These are phyloP conservation scores for Dunckerocampus dactyliophorus DNA, from an alignment of 2,113 vertebrate genomes.

Conservation along the genomic window DNA sequence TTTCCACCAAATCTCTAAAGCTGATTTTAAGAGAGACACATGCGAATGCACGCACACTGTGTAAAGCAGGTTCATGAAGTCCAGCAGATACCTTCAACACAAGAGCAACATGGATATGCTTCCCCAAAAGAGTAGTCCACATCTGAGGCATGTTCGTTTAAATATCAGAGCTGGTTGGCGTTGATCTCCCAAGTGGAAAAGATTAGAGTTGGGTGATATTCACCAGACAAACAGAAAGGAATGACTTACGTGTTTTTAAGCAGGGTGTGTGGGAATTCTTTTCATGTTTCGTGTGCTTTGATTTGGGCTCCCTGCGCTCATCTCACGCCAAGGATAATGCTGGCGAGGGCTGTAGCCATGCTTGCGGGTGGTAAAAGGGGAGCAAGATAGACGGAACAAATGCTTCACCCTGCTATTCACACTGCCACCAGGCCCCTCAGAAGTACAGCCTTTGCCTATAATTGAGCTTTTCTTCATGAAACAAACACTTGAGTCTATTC, in stretches of 20 bases:
- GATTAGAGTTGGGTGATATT: conserved; percentile 13
- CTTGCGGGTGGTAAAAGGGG: conserved; percentile 57
- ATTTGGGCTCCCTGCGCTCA: conserved; percentile 35
- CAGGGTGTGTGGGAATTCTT: conserved; percentile 45
- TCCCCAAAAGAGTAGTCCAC: conserved; percentile 26
- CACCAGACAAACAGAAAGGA: background rate
- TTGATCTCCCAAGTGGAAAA: conserved; percentile 14
- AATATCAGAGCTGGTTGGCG: conserved; percentile 28
- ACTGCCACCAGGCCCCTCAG: conserved; percentile 48
- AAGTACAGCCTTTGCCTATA: conserved; percentile 66
- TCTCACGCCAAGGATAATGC: conserved; percentile 64
- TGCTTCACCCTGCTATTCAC: conserved; percentile 67
- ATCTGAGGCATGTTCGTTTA: conserved; percentile 21
- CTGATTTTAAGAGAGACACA: conserved; percentile 13
- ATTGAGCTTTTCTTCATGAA: conserved; percentile 63
- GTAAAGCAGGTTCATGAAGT: conserved; percentile 19
- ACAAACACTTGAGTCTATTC: conserved; percentile 51
- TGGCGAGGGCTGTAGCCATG: conserved; percentile 46
- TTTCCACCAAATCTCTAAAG: conserved; percentile 5
- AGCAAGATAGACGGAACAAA: conserved; percentile 54
- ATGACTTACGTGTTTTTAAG: conserved; percentile 7
- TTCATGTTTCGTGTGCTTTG: conserved; percentile 48
- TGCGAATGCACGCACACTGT: conserved; percentile 24
- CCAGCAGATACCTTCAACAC: conserved; percentile 27
- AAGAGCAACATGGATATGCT: conserved; percentile 52